phyloP scores from a whole-genome alignment of 2,113 vertebrate species.

The Plectropomus leopardus region DNA sequence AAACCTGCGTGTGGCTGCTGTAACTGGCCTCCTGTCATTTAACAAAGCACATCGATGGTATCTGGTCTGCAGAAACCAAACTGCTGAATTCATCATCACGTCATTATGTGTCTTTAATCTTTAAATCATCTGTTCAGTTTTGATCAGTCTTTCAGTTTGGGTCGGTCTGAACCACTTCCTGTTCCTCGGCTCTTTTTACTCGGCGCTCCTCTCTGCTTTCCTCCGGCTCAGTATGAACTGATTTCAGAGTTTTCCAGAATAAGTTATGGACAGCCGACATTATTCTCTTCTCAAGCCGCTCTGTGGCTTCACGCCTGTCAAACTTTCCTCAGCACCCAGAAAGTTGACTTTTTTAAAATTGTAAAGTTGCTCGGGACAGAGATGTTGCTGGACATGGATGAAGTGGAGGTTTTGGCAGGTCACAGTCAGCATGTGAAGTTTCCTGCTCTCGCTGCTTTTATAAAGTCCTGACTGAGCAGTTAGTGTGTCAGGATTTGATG shows the following conservation, averaged over 20 bases:
- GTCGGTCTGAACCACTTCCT: neutral
- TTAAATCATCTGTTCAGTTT: neutral
- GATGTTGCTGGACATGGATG: neutral
- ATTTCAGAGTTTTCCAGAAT: neutral
- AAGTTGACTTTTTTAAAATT: neutral
- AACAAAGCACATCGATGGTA: too few relatives aligned
- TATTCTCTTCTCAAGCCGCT: neutral
- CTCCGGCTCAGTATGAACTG: neutral
- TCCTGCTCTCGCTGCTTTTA: neutral
- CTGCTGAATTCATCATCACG: too few relatives aligned
- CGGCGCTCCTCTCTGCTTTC: neutral
- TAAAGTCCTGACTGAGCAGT: neutral
- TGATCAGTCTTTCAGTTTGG: neutral
- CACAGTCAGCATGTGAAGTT: neutral
- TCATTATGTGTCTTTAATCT: too few relatives aligned
- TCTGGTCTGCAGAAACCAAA: too few relatives aligned
- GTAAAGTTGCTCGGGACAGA: neutral
- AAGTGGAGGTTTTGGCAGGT: neutral
- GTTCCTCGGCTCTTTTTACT: neutral
- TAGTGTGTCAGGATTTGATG: constrained; percentile 10
- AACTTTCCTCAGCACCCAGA: neutral
- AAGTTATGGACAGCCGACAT: neutral
- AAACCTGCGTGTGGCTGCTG: too few relatives aligned
- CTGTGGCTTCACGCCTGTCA: neutral
- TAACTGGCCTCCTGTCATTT: too few relatives aligned